Evolutionary conservation across 2,797 vertebrate genomes (phyloP).

Genomic region (Pseudomugil tenellus): DNA sequence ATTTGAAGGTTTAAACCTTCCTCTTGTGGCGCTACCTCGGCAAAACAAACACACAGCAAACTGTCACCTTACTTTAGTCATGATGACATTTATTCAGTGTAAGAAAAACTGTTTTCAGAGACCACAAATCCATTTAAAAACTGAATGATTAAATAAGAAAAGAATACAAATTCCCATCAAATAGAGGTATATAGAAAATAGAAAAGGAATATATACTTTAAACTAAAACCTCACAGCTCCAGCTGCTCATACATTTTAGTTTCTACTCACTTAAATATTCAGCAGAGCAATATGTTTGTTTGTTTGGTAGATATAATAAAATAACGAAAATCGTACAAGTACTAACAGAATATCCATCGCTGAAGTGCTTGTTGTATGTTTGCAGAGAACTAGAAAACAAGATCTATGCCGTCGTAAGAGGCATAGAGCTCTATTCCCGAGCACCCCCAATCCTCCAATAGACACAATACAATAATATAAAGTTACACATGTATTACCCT

Average conservation of each 20-base stretch:
- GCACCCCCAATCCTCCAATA: too few relatives aligned
- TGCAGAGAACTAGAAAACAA: too few relatives aligned
- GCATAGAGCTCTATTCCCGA: too few relatives aligned
- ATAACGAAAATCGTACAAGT: neutral
- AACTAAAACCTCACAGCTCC: neutral
- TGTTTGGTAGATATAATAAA: neutral
- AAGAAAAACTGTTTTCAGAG: neutral
- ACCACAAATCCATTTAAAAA: neutral
- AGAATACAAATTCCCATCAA: too few relatives aligned
- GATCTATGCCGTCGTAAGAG: too few relatives aligned
- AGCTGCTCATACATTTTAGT: neutral
- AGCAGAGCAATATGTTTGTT: neutral
- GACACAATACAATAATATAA: too few relatives aligned
- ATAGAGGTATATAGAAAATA: neutral
- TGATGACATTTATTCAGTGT: neutral
- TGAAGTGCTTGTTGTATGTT: neutral
- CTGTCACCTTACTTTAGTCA: neutral
- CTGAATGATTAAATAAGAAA: neutral
- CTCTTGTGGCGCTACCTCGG: too few relatives aligned
- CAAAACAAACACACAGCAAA: neutral
- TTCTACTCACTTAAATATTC: neutral
- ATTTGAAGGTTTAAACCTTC: too few relatives aligned
- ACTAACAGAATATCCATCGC: neutral
- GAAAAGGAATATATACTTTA: neutral
- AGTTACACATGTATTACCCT: too few relatives aligned